Evolutionary conservation across 2,888 invertebrate genomes (phyloP).

Genomic region (Drosophila colorata): DNA sequence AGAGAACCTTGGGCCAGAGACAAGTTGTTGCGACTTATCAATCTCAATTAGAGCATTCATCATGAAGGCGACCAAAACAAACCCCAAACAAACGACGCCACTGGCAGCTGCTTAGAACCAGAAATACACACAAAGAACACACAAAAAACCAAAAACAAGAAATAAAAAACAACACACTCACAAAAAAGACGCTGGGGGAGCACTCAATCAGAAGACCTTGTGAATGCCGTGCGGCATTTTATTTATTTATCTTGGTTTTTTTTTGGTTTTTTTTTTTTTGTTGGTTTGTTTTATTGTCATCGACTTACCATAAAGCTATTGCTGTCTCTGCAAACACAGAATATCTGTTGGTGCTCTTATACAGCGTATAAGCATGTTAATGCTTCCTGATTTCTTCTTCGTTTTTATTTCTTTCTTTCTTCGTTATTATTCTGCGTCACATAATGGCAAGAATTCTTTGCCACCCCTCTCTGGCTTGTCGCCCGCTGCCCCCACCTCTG

Average conservation of each 20-base stretch:
- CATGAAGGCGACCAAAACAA: not conserved
- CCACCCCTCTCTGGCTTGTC: not conserved
- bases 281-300: constrained; percentile 31
- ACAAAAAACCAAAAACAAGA: constrained; percentile 7
- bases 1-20: constrained; percentile 46
- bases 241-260: constrained; percentile 14
- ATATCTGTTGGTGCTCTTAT: constrained; percentile 22
- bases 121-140: constrained; percentile 42
- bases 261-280: not conserved
- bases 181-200: constrained; percentile 33
- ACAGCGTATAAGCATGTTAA: constrained; percentile 19
- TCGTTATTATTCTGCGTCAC: constrained; percentile 50
- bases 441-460: constrained; percentile 24
- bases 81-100: constrained; percentile 19
- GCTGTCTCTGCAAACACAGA: not conserved
- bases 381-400: constrained; percentile 44
- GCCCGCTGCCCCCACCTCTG: not conserved
- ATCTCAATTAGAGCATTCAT: constrained; percentile 67
- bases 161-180: constrained; percentile 8
- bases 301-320: constrained; percentile 8
- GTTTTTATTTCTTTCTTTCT: constrained; percentile 21
- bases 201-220: constrained; percentile 67
- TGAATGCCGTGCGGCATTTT: constrained; percentile 68
- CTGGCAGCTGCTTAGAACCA: constrained; percentile 56
- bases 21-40: constrained; percentile 44